Evolutionary conservation across 1,140 invertebrate genomes (phyloP), one percentile per base, ranked within the genome.

Genomic region (Agrilus planipennis): DNA sequence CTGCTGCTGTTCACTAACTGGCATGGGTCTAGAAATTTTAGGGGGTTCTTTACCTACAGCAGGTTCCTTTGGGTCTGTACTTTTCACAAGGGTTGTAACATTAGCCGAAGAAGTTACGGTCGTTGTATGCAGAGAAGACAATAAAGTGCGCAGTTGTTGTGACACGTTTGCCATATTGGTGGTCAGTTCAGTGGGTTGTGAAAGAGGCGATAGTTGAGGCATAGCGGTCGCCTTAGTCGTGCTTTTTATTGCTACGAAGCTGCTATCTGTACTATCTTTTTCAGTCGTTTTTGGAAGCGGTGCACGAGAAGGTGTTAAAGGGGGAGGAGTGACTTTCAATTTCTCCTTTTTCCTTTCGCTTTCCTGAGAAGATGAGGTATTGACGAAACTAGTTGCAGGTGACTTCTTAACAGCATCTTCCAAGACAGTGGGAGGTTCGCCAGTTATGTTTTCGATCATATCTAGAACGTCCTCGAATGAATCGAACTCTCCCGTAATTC

Each of bases 151-250:
- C 25, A 80, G 45, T 49, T 80, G 79, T 54, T 80, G 75, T 2
- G 76, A 78, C 0, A 74, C 77, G 50, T 76, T 79, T 0, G 72
- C 76, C 47, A 80, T 77, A 41, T 79, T 80, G 2, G 75, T 75
- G 3, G 76, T 79, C 11, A 81, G 58, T 47, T 81, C 77, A 0
- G 75, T 72, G 0, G 79, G 77, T 56, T 80, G 77, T 0, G 77
- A 80, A 1, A 81, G 47, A 0, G 79, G 79, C 1, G 77, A 80
- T 4, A 80, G 56, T 55, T 80, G 77, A 2, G 77, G 75, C 22
- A 77, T 60, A 11, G 67, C 64, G 12, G 72, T 70, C 3, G 70
- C 61, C 35, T 67, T 65, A 5, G 44, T 48, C n/a, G 47, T 45
- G 6, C 42, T 52, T 4, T 44, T 39, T 17, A 56, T 32, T 30